Percentiles rank a stretch among this genome's conserved stretches.
Evolutionary conservation across 2,113 vertebrate species (phyloP).

Genomic region (Notarius quadriscutis): DNA sequence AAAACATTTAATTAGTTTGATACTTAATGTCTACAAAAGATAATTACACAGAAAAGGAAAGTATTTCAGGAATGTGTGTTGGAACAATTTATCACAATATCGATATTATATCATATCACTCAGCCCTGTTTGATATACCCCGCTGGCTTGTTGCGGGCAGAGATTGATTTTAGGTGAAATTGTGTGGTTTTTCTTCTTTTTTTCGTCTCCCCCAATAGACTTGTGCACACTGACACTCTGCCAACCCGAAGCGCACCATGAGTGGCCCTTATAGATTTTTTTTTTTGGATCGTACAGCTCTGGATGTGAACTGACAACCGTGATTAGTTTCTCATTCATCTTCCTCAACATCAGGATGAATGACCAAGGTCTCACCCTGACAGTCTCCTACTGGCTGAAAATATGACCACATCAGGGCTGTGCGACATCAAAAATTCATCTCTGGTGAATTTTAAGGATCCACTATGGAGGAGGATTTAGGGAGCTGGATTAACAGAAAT

Average conservation of each 20-base stretch:
- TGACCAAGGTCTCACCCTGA: background rate
- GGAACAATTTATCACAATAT: background rate
- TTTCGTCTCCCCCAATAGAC: background rate
- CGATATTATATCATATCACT: background rate
- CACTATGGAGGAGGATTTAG: too few species aligned
- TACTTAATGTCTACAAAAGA: too few species aligned
- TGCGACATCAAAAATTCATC: background rate
- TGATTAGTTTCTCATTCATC: background rate
- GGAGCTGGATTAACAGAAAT: too few species aligned
- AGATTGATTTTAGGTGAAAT: background rate
- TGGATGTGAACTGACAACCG: background rate
- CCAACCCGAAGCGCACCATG: background rate
- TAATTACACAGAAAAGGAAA: too few species aligned
- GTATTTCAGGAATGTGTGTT: too few species aligned
- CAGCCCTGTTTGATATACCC: background rate
- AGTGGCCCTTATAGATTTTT: background rate
- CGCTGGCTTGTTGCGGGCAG: background rate
- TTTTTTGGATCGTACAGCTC: background rate
- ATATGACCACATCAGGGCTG: background rate
- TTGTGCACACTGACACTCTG: background rate
- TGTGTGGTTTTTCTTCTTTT: background rate
- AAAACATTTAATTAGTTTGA: too few species aligned
- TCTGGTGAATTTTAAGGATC: background rate
- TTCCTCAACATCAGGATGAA: background rate
- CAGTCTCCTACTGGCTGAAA: background rate